Percentiles rank a stretch among this genome's conserved stretches.
Evolutionary conservation across 2,113 vertebrate genomes (phyloP).

Genomic region (Dipodomys merriami): DNA sequence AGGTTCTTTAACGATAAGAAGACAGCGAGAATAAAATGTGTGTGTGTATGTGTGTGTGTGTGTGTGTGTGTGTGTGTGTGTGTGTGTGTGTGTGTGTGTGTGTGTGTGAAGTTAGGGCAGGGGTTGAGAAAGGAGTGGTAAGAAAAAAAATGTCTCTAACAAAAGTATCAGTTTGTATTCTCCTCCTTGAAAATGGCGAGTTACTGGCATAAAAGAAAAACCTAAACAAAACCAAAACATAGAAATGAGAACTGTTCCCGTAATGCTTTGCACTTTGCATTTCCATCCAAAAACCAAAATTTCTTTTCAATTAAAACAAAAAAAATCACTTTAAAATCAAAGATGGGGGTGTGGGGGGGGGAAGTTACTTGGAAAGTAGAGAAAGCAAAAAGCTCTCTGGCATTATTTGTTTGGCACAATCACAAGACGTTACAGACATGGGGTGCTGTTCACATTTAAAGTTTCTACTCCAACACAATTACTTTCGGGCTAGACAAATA

Average conservation of each 20-base stretch:
- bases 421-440: constrained; percentile 49
- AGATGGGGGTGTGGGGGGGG: constrained; percentile 32
- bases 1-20: neutral
- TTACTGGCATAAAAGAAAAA: constrained; percentile 30
- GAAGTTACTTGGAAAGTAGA: constrained; percentile 60
- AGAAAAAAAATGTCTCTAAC: neutral
- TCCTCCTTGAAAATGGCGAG: constrained; percentile 27
- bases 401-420: constrained; percentile 67
- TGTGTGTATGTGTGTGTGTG: neutral
- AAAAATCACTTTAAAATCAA: constrained; percentile 61
- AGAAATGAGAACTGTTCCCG: constrained; percentile 28
- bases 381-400: constrained; percentile 66
- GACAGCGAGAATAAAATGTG: neutral
- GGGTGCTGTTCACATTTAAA: constrained; percentile 25
- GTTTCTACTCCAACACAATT: constrained; percentile 81
- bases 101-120: too few species aligned
- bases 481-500: constrained; percentile 89
- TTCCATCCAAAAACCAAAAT: constrained; percentile 53
- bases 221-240: constrained; percentile 37
- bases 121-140: too few species aligned
- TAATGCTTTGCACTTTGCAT: neutral
- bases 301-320: constrained; percentile 26
- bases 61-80: neutral
- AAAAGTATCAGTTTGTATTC: constrained; percentile 32
- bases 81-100: neutral